These are phyloP conservation scores for Listronotus bonariensis DNA, from an alignment of 1,140 invertebrate genomes.

Conservation along the genomic window DNA sequence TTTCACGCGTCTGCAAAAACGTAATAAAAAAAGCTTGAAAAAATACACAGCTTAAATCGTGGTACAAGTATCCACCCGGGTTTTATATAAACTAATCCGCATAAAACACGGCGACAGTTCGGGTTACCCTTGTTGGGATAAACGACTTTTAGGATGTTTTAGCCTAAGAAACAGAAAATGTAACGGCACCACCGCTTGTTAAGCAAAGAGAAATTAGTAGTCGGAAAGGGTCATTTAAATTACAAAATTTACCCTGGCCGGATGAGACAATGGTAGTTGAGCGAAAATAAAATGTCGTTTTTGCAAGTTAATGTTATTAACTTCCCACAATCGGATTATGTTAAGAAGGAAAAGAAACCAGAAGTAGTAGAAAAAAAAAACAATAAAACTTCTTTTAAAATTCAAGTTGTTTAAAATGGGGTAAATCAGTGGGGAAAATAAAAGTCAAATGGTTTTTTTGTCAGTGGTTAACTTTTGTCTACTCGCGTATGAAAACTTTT, in stretches of 20 bases:
- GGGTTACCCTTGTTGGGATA: no score
- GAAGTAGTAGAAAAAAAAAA: background rate
- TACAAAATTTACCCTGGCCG: conserved; percentile 10
- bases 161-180: background rate
- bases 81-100: no score
- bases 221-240: conserved; percentile 14
- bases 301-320: conserved; percentile 15
- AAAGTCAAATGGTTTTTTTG: no score
- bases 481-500: no score
- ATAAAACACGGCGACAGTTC: no score
- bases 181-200: conserved; percentile 5
- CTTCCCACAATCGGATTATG: conserved; percentile 11
- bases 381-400: background rate
- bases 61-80: no score
- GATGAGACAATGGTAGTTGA: conserved; percentile 7
- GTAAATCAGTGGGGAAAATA: no score
- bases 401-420: no score
- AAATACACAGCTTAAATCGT: no score
- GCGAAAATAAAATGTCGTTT: conserved; percentile 19
- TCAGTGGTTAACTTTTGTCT: no score
- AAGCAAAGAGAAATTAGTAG: conserved; percentile 10
- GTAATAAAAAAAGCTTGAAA: no score
- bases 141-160: background rate
- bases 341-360: background rate
- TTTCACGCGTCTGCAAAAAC: no score